Conservation (phyloP, 2,113 vertebrate species). For the Ctenodactylus gundi region DNA sequence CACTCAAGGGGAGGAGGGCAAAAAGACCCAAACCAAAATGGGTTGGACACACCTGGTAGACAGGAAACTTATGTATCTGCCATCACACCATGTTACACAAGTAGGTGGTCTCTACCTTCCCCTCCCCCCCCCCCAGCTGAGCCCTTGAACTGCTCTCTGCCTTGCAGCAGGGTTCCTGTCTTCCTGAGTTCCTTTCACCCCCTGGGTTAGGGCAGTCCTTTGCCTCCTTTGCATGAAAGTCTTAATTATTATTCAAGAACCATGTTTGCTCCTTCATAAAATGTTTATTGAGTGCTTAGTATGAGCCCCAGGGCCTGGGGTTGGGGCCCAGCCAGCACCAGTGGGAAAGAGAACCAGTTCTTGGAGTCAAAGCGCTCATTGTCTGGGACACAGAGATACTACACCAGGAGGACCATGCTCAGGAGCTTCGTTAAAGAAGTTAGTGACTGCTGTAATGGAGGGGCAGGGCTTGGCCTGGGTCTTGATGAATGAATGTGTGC, state of each 20-base stretch:
- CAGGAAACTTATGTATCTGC: not conserved
- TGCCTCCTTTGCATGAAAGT: conserved; percentile 32
- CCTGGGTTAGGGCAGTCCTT: not conserved
- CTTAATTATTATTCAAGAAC: conserved; percentile 47
- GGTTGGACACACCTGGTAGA: no score
- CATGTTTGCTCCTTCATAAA: conserved; percentile 60
- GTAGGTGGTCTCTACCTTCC: not conserved
- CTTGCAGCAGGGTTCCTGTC: not conserved
- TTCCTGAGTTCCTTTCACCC: not conserved
- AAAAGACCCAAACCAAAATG: no score
- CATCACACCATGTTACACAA: not conserved
- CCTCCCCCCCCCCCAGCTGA: not conserved
- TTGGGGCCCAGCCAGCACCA: conserved; percentile 18
- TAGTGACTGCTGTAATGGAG: no score
- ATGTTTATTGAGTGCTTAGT: conserved; percentile 66
- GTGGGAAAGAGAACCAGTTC: conserved; percentile 52
- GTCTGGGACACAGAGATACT: conserved; percentile 11
- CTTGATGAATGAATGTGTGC: not conserved
- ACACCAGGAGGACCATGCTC: no score
- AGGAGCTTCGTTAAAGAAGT: no score
- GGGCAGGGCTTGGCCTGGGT: not conserved
- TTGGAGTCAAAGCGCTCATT: conserved; percentile 45
- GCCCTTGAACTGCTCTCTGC: not conserved
- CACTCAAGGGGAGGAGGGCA: no score
- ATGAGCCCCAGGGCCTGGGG: conserved; percentile 53